Evolutionary conservation across 2,888 invertebrate genomes (phyloP), one percentile per base, ranked within the genome.

Genomic region (Dendrolimus houi): DNA sequence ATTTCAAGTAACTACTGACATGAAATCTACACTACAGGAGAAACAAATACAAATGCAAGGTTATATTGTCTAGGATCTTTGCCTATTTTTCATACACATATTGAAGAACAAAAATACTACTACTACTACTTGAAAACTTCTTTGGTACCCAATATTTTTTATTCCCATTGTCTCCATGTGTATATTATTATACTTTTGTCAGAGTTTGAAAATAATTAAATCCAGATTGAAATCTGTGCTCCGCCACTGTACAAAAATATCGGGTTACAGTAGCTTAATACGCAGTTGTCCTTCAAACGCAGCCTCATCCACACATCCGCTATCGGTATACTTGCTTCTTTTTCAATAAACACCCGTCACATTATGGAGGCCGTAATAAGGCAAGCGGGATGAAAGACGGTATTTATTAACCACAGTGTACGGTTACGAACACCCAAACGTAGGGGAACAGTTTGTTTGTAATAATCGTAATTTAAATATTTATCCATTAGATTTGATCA

Each of bases 311-410:
- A 63, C 64, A 75, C 80, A 82, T 81, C 83, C 81, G 70, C 83
- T 81, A 70, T 71, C 64, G 63, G 68, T 64, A 29, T 29, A 29
- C 29, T 72, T 66, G 66, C 66, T 61, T 69, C 69, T 70, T 73
- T 74, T 72, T 70, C 67, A 53, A 59, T 57, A 62, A 69, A 70
- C 77, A 76, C 77, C 75, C 75, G 75, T 74, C 66, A 68, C 64
- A 59, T 63, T 64, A 62, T 66, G 47, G 47, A 47, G 12, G 47
- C 47, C 47, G 63, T 66, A 73, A 72, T 71, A 70, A 69, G 65
- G 72, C 75, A 77, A 76, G 68, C 72, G 75, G 77, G 83, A 81
- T 87, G 86, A 87, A 86, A 87, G 87, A 84, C 81, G 72, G 71
- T 77, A 68, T 84, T 85, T 84, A 85, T 78, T 75, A 77, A 58